Percentiles rank a stretch among this genome's conserved stretches.
Conservation (phyloP, 2,888 invertebrate species). For the Enoplolaimus lenunculus region DNA sequence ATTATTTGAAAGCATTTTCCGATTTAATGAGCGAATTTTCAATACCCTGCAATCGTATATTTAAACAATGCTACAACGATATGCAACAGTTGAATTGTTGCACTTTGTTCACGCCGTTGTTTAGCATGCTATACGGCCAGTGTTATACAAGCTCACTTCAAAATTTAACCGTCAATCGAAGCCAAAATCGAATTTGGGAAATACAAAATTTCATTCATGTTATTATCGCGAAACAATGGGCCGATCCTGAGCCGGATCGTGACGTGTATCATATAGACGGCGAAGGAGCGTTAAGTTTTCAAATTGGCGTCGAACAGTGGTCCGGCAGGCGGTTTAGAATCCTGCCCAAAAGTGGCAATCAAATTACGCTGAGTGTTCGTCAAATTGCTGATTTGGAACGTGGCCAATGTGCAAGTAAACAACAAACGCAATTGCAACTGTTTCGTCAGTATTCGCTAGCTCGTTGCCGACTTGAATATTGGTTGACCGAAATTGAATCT, state of each 20-base stretch:
- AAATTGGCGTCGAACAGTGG: neutral
- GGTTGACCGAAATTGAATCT: neutral
- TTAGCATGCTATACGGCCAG: neutral
- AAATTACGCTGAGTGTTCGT: neutral
- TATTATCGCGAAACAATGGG: neutral
- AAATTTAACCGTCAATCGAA: neutral
- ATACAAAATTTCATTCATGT: too few relatives aligned
- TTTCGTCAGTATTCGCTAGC: neutral
- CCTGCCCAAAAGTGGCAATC: neutral
- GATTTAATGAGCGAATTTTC: neutral
- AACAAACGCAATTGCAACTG: neutral
- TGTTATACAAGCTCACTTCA: too few relatives aligned
- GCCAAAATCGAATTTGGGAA: neutral
- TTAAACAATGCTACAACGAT: neutral
- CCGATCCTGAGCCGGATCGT: neutral
- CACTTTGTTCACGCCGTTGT: neutral
- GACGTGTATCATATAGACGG: neutral
- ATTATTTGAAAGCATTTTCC: neutral
- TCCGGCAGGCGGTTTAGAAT: neutral
- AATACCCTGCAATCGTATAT: neutral
- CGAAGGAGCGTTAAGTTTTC: neutral
- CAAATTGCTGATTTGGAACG: neutral
- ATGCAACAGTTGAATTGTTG: neutral
- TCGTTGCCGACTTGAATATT: neutral
- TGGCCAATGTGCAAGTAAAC: neutral